Evolutionary conservation across 1,140 invertebrate genomes (phyloP).

Genomic region (Meloidogyne chitwoodi): DNA sequence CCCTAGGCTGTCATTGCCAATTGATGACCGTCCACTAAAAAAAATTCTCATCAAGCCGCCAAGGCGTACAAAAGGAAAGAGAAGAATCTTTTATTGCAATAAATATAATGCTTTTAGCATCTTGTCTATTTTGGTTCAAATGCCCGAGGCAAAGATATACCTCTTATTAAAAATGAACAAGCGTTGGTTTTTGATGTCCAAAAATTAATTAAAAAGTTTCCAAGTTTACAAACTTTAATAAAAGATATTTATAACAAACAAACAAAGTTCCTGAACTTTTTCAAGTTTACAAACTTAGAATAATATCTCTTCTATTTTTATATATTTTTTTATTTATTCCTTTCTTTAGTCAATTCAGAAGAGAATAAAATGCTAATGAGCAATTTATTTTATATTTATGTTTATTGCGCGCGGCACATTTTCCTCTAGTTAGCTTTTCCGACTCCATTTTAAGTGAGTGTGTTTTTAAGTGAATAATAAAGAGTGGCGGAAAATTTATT

Average conservation of each 20-base stretch:
- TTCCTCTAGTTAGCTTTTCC: not conserved
- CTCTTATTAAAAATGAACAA: not conserved
- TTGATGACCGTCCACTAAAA: no score
- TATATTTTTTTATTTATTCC: not conserved
- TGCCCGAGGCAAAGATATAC: not conserved
- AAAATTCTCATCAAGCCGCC: not conserved
- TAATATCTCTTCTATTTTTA: not conserved
- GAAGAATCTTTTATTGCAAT: not conserved
- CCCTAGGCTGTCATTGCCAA: not conserved
- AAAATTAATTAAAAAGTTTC: not conserved
- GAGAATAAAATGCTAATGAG: not conserved
- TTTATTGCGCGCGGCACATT: not conserved
- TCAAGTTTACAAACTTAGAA: no score
- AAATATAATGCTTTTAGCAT: not conserved
- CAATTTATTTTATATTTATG: not conserved
- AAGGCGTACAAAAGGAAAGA: not conserved
- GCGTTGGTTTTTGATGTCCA: not conserved
- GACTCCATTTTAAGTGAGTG: not conserved
- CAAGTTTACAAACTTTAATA: not conserved
- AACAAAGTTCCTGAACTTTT: no score
- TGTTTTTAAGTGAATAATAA: not conserved
- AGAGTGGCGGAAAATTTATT: not conserved
- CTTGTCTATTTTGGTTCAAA: not conserved
- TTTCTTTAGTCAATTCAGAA: not conserved
- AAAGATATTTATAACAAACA: no score